A percentile compares a stretch with the other conserved stretches of the same genome.
phyloP scores from a whole-genome alignment of 2,113 vertebrate species.

The Axis porcinus region DNA sequence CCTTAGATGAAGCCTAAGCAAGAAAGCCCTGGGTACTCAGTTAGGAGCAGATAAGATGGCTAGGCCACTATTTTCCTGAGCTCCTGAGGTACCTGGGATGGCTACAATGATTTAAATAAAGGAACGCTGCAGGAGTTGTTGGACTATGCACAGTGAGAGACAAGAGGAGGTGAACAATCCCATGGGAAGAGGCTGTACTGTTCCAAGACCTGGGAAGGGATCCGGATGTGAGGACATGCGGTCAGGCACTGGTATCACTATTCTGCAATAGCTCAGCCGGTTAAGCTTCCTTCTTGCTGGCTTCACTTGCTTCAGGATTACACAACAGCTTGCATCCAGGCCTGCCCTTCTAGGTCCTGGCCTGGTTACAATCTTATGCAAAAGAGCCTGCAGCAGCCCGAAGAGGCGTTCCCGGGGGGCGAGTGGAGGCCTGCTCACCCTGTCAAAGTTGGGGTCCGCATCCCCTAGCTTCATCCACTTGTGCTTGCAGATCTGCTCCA shows the following conservation, averaged over 20 bases:
- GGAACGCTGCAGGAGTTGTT: background rate
- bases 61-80: background rate
- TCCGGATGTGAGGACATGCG: background rate
- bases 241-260: background rate
- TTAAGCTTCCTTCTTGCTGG: background rate
- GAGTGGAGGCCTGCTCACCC: constrained; percentile 82
- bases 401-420: background rate
- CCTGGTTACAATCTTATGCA: background rate
- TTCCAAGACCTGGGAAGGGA: background rate
- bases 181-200: background rate
- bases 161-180: background rate
- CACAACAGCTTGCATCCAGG: background rate
- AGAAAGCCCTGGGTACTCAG: background rate
- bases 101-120: background rate
- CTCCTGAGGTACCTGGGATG: background rate
- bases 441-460: constrained; percentile 92
- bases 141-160: background rate
- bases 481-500: constrained; percentile 99
- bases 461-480: constrained; percentile 99
- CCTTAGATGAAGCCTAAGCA: constrained; percentile 9
- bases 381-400: background rate
- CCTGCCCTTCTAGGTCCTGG: background rate
- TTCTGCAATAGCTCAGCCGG: background rate
- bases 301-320: background rate
- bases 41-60: background rate